phyloP scores from a whole-genome alignment of 2,797 vertebrate species.

The Apogon talboti region DNA sequence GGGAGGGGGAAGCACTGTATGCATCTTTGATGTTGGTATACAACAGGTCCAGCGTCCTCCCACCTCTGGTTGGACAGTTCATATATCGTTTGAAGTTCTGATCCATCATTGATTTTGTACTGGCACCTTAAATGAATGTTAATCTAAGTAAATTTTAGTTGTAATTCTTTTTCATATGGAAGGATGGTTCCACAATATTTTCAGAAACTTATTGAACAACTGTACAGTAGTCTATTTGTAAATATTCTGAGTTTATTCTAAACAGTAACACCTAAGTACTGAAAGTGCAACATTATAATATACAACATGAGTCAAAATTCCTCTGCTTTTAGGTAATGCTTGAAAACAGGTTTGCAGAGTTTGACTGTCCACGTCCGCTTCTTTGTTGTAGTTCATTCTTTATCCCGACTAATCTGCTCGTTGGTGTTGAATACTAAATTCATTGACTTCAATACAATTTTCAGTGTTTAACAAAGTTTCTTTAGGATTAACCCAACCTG shows the following conservation, averaged over 20 bases:
- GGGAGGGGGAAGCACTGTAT: too few relatives aligned
- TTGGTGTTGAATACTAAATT: background rate
- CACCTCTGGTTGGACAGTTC: too few relatives aligned
- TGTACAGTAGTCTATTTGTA: background rate
- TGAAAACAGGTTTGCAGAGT: background rate
- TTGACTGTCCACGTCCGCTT: background rate
- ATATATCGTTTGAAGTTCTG: too few relatives aligned
- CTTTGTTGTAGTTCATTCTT: constrained; percentile 5
- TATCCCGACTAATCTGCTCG: background rate
- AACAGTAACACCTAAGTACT: too few relatives aligned
- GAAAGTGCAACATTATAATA: too few relatives aligned
- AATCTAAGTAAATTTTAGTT: background rate
- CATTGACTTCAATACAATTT: background rate
- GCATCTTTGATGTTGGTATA: too few relatives aligned
- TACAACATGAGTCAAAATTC: too few relatives aligned
- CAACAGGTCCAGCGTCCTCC: too few relatives aligned
- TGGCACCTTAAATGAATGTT: background rate
- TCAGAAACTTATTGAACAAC: background rate
- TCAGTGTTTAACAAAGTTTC: background rate
- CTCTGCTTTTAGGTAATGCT: background rate
- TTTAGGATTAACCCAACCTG: background rate
- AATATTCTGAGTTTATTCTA: background rate
- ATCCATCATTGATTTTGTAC: too few relatives aligned
- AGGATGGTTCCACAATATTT: background rate
- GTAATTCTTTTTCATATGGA: background rate